These are phyloP conservation scores for Mechanitis mazaeus DNA, from an alignment of 2,888 invertebrate species.

Conservation along the genomic window DNA sequence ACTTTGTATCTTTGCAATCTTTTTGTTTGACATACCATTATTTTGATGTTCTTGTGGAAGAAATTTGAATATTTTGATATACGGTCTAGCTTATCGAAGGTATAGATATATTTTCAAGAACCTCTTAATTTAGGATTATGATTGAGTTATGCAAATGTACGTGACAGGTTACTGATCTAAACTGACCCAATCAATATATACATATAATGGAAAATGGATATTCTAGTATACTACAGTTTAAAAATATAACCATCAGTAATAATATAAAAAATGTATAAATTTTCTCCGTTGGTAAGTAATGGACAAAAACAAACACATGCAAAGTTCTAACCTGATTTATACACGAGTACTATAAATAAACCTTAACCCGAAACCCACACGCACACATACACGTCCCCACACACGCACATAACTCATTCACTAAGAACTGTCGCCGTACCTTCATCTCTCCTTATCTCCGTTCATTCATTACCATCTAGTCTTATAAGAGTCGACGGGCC, in stretches of 20 bases:
- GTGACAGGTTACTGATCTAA: too few species aligned
- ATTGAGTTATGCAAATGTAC: too few species aligned
- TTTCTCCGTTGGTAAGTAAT: neutral
- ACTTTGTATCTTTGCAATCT: too few species aligned
- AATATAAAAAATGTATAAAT: neutral
- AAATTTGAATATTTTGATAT: too few species aligned
- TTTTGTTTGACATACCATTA: too few species aligned
- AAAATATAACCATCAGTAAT: neutral
- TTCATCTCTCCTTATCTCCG: conserved; percentile 67
- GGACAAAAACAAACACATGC: neutral
- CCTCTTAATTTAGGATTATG: too few species aligned
- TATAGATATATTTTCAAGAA: too few species aligned
- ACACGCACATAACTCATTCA: conserved; percentile 48
- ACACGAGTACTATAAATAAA: conserved; percentile 13
- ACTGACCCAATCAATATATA: too few species aligned
- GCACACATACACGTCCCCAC: conserved; percentile 9
- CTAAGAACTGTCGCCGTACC: conserved; percentile 56
- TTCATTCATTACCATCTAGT: conserved; percentile 76
- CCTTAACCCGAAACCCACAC: conserved; percentile 22
- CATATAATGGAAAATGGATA: too few species aligned
- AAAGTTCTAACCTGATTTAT: conserved; percentile 1
- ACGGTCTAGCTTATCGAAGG: too few species aligned
- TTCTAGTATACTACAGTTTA: neutral
- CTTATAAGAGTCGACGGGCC: conserved; percentile 72
- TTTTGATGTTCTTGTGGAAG: too few species aligned